Percentiles rank a stretch among this genome's conserved stretches.
Conservation (phyloP, 2,113 vertebrate genomes). For the Accipiter virgatus region DNA sequence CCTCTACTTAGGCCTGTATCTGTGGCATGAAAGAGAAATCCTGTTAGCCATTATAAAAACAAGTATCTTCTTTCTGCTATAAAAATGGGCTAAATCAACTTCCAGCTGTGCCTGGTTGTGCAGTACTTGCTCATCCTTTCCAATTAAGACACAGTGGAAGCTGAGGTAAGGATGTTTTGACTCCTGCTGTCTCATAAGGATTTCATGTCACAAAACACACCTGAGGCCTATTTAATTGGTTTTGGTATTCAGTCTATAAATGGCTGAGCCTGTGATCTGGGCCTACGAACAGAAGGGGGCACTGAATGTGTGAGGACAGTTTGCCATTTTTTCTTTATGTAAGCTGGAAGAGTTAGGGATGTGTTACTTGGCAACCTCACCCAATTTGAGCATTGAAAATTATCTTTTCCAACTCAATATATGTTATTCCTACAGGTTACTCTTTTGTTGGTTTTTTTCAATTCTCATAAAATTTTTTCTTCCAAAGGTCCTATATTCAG, state of each 20-base stretch:
- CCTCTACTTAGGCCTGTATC: background rate
- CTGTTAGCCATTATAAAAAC: background rate
- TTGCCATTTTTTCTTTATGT: background rate
- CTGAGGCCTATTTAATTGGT: background rate
- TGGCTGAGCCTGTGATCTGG: background rate
- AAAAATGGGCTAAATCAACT: background rate
- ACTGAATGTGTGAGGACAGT: background rate
- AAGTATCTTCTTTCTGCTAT: background rate
- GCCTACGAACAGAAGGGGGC: background rate
- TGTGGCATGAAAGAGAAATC: background rate
- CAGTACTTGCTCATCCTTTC: background rate
- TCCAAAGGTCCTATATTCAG: background rate
- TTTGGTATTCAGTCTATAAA: background rate
- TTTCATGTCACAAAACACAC: background rate
- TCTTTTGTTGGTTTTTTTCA: background rate
- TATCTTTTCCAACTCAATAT: background rate
- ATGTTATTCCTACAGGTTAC: background rate
- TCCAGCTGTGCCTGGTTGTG: background rate
- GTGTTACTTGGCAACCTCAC: background rate
- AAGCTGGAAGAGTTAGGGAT: background rate
- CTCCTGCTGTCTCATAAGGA: background rate
- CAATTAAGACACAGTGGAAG: background rate
- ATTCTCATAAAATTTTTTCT: accelerated
- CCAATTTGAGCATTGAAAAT: background rate
- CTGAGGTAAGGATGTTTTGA: background rate